Base-by-base conservation (phyloP, 2,888 invertebrate species). In the Coelinius sp. region DNA sequence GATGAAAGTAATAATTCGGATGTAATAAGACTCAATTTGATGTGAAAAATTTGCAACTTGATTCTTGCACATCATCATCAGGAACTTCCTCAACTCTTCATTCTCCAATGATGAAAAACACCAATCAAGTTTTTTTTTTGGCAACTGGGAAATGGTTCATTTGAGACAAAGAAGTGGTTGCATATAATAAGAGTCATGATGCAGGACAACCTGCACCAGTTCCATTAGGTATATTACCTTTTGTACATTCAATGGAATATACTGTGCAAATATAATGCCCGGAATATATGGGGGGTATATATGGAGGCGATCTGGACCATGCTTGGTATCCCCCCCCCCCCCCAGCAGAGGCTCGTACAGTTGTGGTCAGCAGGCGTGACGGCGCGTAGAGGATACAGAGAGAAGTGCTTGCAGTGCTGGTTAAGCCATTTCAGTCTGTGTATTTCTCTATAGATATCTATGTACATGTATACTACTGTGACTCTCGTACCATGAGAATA, bases 331-430 rank as follows among this genome's bases (percentile, higher is more conserved):
- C 80, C 78, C 80, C 20, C 59, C 31, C 31, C 35, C 80, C 78
- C 80, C 20, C 59, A 35, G 41, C 41, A 63, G 38, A 63, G 63
- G 41, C 84, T 84, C 84, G 82, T 85, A 84, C 84, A 85, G 85
- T 83, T 84, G 85, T 81, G 86, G 85, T 85, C 85, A 84, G 85
- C 85, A 82, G 83, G 83, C 85, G 85, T 85, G 84, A 86, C 85
- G 86, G 82, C 77, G 76, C 75, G 80, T 80, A 81, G 82, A 81
- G 82, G 79, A 78, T 63, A 72, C 68, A 71, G 73, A 76, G 74
- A 76, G 75, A 74, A 76, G 71, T 75, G 76, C 72, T 75, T 74
- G 75, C 72, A 71, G 52, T 77, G 65, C 72, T 74, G 72, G 75
- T 67, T 69, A 14, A 49, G 67, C 70, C 46, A 63, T 67, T 71